Conservation (phyloP, 1,140 invertebrate genomes). For the Helicorthomorpha holstii region DNA sequence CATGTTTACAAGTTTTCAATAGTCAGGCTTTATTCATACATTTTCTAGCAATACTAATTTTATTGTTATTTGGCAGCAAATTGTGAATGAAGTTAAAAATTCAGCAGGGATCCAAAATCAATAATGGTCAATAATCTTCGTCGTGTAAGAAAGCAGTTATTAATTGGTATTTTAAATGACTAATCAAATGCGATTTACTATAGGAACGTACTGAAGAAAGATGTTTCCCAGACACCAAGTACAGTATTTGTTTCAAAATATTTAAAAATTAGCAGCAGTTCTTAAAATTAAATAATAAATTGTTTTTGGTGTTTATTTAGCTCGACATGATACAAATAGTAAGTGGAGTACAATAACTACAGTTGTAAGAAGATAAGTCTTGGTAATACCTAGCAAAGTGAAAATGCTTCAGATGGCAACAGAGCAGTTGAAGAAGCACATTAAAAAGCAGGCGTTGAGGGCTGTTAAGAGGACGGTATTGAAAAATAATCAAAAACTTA, state of each 20-base stretch:
- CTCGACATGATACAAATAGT: constrained; percentile 2
- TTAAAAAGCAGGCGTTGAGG: background rate
- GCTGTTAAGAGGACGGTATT: background rate
- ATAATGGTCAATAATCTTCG: too few relatives aligned
- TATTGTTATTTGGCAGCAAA: too few relatives aligned
- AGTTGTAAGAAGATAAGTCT: constrained; percentile 1
- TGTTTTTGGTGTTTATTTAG: background rate
- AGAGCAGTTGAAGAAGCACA: background rate
- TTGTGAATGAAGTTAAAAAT: too few relatives aligned
- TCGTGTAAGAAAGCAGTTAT: constrained; percentile 6
- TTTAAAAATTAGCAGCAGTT: background rate
- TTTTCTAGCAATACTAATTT: too few relatives aligned
- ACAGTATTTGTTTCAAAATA: constrained; percentile 13
- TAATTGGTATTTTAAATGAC: background rate
- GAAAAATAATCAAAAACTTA: too few relatives aligned
- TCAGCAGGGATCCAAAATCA: too few relatives aligned
- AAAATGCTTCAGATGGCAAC: background rate
- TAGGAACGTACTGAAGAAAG: constrained; percentile 81
- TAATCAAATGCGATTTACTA: constrained; percentile 29
- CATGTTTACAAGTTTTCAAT: too few relatives aligned
- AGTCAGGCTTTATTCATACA: too few relatives aligned
- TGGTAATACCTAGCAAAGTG: constrained; percentile 4
- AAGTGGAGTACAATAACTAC: constrained; percentile 5
- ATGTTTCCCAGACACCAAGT: constrained; percentile 73
- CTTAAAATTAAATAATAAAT: too few relatives aligned